phyloP scores from a whole-genome alignment of 2,888 invertebrate genomes.

The Agrenia bidenticulata region DNA sequence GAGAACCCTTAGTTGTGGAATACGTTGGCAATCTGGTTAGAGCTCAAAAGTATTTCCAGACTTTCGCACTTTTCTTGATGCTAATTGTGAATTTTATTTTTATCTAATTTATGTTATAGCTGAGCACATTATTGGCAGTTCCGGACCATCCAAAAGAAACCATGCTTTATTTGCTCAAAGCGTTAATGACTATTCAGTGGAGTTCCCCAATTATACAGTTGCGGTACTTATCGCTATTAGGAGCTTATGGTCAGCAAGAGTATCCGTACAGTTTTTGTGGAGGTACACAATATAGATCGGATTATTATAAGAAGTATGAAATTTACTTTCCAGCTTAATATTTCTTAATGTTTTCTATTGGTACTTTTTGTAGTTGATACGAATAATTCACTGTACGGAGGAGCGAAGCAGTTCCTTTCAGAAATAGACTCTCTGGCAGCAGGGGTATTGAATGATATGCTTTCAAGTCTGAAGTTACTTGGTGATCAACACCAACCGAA shows the following conservation, averaged over 20 bases:
- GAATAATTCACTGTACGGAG: constrained; percentile 88
- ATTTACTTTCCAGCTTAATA: not conserved
- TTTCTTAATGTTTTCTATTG: not conserved
- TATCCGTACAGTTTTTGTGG: constrained; percentile 84
- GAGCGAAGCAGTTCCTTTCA: constrained; percentile 78
- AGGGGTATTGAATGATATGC: constrained; percentile 74
- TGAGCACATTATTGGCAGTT: constrained; percentile 50
- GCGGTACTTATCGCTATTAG: constrained; percentile 42
- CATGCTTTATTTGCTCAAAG: constrained; percentile 48
- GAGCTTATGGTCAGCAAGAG: constrained; percentile 74
- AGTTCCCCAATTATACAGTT: constrained; percentile 37
- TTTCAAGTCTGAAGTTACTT: constrained; percentile 69
- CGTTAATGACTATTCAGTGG: constrained; percentile 43
- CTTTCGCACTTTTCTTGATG: constrained; percentile 65
- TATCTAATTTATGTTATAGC: constrained; percentile 27
- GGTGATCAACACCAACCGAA: constrained; percentile 66
- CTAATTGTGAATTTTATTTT: constrained; percentile 63
- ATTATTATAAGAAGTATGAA: not conserved
- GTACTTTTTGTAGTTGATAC: constrained; percentile 72
- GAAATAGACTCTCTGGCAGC: constrained; percentile 66
- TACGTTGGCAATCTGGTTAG: constrained; percentile 48
- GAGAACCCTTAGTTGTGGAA: constrained; percentile 40
- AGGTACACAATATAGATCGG: constrained; percentile 60
- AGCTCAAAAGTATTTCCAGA: not conserved
- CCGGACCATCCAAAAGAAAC: constrained; percentile 51